Evolutionary conservation across 2,888 invertebrate genomes (phyloP), one percentile per base, ranked within the genome.

Genomic region (Ectobius pallidus): DNA sequence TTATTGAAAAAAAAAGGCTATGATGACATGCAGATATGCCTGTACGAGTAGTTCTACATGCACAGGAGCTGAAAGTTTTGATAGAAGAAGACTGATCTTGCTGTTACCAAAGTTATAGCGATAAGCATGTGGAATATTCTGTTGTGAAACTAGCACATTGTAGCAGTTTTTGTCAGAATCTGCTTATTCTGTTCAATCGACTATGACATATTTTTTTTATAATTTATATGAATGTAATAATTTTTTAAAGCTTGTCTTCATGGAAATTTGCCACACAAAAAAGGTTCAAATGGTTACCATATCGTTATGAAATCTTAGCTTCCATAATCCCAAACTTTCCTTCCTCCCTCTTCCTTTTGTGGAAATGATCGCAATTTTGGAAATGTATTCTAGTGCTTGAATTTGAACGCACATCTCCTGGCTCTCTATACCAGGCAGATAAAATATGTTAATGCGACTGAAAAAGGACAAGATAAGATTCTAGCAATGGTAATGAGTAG

Each of bases 251-350:
- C 58, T 11, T 61, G 32, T 46, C 39, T 32, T 67, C 39, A 30
- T 9, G 18, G 52, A 65, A 44, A 18, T 65, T 30, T 42, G 65
- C 39, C 52, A 44, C 30, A 67, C 52, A 30, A 32, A 49, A 61
- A 69, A 61, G 46, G 69, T 69, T 72, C 72, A 72, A 62, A 69
- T 52, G 32, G 32, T 61, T 68, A 72, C 72, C 72, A 72, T 69
- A 72, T 69, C 72, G 34, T 49, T 69, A 67, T 49, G n/a, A 69
- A 72, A 42, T 67, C 27, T 46, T 63, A 49, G 39, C 62, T 63
- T 63, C 62, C 71, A 71, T 4, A 18, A 42, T 69, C 9, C 49
- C 16, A 49, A 27, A 9, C 32, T 20, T 61, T 44, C 65, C 44
- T 42, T 18, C 44, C 4, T 27, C 16, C 14, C 18, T 27, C 18